Percentiles rank a stretch among this genome's conserved stretches.
Evolutionary conservation across 2,888 invertebrate species (phyloP).

Genomic region (Myopa tessellatipennis): DNA sequence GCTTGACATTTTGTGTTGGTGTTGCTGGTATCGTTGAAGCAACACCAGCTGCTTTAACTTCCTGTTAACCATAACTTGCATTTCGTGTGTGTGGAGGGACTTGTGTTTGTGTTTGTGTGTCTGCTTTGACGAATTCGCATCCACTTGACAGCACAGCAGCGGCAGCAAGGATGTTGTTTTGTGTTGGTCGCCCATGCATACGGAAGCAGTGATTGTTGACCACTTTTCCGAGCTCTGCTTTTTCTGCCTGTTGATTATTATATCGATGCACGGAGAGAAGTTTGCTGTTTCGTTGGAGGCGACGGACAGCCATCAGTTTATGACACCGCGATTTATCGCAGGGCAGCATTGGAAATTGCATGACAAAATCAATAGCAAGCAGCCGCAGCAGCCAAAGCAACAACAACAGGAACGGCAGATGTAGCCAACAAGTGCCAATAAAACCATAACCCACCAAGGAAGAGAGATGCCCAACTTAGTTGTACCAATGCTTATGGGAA

Average conservation of each 20-base stretch:
- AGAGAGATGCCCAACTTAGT: too few species aligned
- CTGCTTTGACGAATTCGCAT: slow-evolving; percentile 14
- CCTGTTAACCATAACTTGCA: neutral
- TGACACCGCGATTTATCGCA: too few species aligned
- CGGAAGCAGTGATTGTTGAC: slow-evolving; percentile 27
- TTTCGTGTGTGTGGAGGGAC: too few species aligned
- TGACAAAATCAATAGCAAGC: slow-evolving; percentile 12
- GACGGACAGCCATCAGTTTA: neutral
- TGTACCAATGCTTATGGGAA: too few species aligned
- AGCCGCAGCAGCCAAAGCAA: neutral
- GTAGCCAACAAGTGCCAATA: too few species aligned
- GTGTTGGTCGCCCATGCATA: slow-evolving; percentile 29
- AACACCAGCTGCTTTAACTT: too few species aligned
- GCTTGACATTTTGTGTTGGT: too few species aligned
- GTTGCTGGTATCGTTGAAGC: too few species aligned
- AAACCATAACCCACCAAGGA: too few species aligned
- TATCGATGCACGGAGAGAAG: neutral
- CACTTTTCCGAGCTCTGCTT: neutral
- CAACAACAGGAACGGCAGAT: neutral
- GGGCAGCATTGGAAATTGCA: neutral
- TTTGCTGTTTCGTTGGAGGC: neutral
- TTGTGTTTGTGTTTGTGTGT: neutral
- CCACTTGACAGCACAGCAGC: slow-evolving; percentile 26
- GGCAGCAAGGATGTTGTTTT: neutral
- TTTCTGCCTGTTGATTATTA: neutral